phyloP scores from a whole-genome alignment of 2,113 vertebrate species.

The Colistium nudipinnis region DNA sequence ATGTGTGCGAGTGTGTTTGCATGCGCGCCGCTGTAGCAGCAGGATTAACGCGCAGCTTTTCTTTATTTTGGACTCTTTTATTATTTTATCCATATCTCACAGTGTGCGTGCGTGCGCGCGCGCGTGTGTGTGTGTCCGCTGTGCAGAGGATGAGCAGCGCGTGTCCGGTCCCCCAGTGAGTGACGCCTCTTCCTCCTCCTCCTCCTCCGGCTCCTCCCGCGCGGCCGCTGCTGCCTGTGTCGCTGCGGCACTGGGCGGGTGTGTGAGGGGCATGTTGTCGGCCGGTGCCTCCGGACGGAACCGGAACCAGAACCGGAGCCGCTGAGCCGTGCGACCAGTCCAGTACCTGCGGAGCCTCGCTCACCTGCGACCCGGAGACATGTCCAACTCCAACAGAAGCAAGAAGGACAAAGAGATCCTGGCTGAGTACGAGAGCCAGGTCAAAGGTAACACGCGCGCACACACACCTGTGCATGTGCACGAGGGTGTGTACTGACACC shows the following conservation, averaged over 20 bases:
- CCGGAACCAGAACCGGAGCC: slow-evolving; percentile 15
- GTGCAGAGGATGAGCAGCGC: too few relatives aligned
- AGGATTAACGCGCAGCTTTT: background rate
- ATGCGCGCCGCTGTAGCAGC: background rate
- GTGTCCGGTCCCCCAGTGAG: too few relatives aligned
- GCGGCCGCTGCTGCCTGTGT: slow-evolving; percentile 61
- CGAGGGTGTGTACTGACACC: slow-evolving; percentile 59
- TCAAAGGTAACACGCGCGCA: slow-evolving; percentile 86
- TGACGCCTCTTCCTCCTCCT: background rate
- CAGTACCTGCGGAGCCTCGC: slow-evolving; percentile 36
- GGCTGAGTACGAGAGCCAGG: slow-evolving; percentile 93
- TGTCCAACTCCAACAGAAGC: slow-evolving; percentile 90
- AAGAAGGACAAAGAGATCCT: slow-evolving; percentile 98
- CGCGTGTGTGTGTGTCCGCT: too few relatives aligned
- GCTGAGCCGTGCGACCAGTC: too few relatives aligned
- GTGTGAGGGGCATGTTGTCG: slow-evolving; percentile 56
- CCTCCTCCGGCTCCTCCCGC: slow-evolving; percentile 28
- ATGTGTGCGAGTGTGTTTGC: slow-evolving; percentile 5
- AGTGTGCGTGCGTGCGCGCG: slow-evolving; percentile 49
- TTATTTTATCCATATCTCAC: too few relatives aligned
- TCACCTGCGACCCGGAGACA: slow-evolving; percentile 67
- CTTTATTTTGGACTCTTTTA: background rate
- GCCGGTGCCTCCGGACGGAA: slow-evolving; percentile 51
- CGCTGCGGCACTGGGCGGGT: slow-evolving; percentile 73
- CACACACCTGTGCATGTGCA: slow-evolving; percentile 27